Base-by-base conservation (phyloP, 2,113 vertebrate genomes). In the Phycodurus eques region DNA sequence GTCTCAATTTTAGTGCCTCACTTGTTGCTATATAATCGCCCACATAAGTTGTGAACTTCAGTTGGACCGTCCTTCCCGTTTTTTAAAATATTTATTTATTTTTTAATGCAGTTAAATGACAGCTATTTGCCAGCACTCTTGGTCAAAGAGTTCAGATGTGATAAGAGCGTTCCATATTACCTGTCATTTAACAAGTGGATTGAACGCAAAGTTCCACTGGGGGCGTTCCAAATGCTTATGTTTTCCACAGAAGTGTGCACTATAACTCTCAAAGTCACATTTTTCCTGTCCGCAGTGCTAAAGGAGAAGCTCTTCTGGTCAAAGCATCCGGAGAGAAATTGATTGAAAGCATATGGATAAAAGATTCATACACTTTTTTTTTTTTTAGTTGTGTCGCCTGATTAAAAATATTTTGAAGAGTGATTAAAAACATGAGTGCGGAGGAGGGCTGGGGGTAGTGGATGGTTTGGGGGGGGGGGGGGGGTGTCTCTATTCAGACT, bases 391-490 rank as follows among this genome's bases (percentile, higher is more conserved):
- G 80, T 67, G 80, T 42, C 31, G 31, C 67, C 76, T 84, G 81
- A 87, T 90, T 85, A 79, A 84, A 89, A 86, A 85, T 73, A 72
- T 75, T 85, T 80, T 84, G 63, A 22, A 66, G 66, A 68, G 77
- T 78, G 80, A 88, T 73, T 76, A 83, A 75, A 76, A 82, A 80
- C 83, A 83, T 73, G 59, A 81, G 87, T 7, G 51, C 51, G 82
- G 72, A 68, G 27, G 27, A 27, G 27, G 27, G 35, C 35, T 39
- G 35, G 35, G 35, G 35, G 35, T 39, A 6, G 35, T 39, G 35
- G 35, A n/a, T n/a, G n/a, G n/a, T n/a, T n/a, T n/a, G 9, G 20
- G 51, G 1, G 51, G 19, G 51, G 19, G 51, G 19, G 7, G 20
- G 8, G 0, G 7, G 8, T 19, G 42, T 44, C 57, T 78, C 78